Base-by-base conservation (phyloP, 2,888 invertebrate genomes). In the Meloe dianella region DNA sequence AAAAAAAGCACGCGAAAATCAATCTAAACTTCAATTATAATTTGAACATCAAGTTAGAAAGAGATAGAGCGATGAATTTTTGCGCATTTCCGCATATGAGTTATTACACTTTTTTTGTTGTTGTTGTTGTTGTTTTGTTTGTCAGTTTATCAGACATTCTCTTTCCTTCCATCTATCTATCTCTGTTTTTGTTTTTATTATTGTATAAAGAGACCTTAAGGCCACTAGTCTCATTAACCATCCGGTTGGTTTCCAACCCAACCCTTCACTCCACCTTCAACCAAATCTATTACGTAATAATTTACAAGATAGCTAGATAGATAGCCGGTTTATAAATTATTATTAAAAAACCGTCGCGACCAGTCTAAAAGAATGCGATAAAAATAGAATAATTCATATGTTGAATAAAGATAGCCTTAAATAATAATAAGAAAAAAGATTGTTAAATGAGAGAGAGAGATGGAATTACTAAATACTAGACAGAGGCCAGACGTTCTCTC, bases 401-500 rank as follows among this genome's bases (percentile, higher is more conserved):
- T 47, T 47, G 9, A 10, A 47, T 47, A 47, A 10, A 47, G 47
- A 47, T 47, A 20, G 47, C 2, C 8, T 41, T 5, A 4, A n/a
- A 41, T 41, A 9, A 1, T 9, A 3, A 20, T 20, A 10, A 41
- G 1, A 17, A 57, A 57, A 10, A 67, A 64, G 10, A n/a, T n/a
- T 32, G 32, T 9, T 32, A 1, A n/a, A n/a, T n/a, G 60, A 63
- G 51, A 64, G 57, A 67, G 51, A 47, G 20, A 47, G 17, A 47
- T 20, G 20, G n/a, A n/a, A n/a, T n/a, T n/a, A 17, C 8, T 41
- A 63, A 67, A 61, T 61, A 64, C 64, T 67, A 67, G 67, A 67
- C 67, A 67, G 67, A 64, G 67, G 67, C 67, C 67, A 67, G 67
- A 67, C 67, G 67, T 67, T 67, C 47, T 58, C 58, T 58, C 58